Base-by-base conservation (phyloP, 2,888 invertebrate species). In the Drosophila atroscutellata region DNA sequence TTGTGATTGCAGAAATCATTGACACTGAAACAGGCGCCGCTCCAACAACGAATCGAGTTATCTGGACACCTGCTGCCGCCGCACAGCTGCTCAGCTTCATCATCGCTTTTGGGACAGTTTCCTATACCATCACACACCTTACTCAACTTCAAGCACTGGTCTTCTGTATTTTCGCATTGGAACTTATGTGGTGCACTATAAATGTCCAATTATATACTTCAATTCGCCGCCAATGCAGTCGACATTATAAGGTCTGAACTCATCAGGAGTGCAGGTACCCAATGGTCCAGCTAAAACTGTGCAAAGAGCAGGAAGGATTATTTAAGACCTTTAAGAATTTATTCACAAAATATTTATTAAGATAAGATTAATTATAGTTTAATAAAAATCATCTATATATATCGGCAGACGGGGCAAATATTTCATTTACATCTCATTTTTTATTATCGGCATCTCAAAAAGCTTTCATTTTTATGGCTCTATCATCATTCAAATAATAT, bases 31-130 rank as follows among this genome's bases (percentile, higher is more conserved):
- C 81, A 82, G 8, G 80, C 91, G 2, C 92, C 92, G 18, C 83
- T 87, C 1, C 72, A 61, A 32, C 92, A 92, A 2, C 79, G 81
- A 30, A 72, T 76, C 2, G 63, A 13, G 51, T 78, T 75, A 0
- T 94, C 92, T 1, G 66, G 49, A 63, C 80, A 84, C 0, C 11
- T 0, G 6, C 34, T 11, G 37, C 77, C 67, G 11, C 75, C 64
- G 55, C 92, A 93, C 13, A 83, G 32, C 3, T 77, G 70, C 0
- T 73, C 37, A 8, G 60, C 76, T 68, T 92, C 92, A 70, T 92
- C 92, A 0, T 80, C 79, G 20, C 73, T 72, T 55, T 89, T 80
- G 0, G 18, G 0, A 55, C 92, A 92, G 50, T 92, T 64, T 0
- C 13, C 4, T 4, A 9, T 0, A 0, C 92, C 91, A 72, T 91